A percentile compares a stretch with the other conserved stretches of the same genome.
These are phyloP conservation scores for Mystacides longicornis DNA, from an alignment of 2,888 invertebrate species.

Conservation along the genomic window DNA sequence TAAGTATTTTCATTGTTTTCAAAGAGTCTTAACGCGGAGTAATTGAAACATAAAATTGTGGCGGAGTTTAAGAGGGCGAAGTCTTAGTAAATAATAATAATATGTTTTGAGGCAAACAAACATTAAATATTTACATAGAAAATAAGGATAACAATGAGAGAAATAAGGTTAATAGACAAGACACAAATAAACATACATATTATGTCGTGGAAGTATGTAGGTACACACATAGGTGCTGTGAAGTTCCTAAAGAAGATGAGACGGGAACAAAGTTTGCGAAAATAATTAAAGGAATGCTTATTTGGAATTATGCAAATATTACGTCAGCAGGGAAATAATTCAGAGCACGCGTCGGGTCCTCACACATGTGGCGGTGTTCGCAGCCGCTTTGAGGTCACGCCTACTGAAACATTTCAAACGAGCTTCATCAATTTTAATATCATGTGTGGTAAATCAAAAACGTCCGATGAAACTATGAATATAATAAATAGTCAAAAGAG, in stretches of 20 bases:
- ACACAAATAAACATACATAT: not conserved
- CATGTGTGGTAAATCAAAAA: too few relatives aligned
- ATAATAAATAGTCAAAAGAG: too few relatives aligned
- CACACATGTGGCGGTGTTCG: not conserved
- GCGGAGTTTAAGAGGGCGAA: not conserved
- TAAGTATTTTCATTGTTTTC: not conserved
- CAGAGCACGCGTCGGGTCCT: not conserved
- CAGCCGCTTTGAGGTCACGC: too few relatives aligned
- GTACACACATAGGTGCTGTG: not conserved
- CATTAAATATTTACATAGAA: conserved; percentile 1
- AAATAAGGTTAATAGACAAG: conserved; percentile 1
- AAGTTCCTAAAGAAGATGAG: not conserved
- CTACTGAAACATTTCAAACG: too few relatives aligned
- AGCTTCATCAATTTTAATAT: too few relatives aligned
- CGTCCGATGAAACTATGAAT: too few relatives aligned
- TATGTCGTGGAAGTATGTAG: not conserved
- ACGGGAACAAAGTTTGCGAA: conserved; percentile 1
- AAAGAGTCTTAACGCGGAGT: not conserved
- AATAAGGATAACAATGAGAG: not conserved
- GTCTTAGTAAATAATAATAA: not conserved
- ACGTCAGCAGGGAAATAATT: not conserved
- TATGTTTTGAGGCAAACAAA: conserved; percentile 1
- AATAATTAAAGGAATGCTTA: conserved; percentile 8
- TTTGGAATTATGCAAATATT: conserved; percentile 4
- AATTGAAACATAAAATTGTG: conserved; percentile 1